phyloP scores from a whole-genome alignment of 2,888 invertebrate species.

The Deroplatys truncata region DNA sequence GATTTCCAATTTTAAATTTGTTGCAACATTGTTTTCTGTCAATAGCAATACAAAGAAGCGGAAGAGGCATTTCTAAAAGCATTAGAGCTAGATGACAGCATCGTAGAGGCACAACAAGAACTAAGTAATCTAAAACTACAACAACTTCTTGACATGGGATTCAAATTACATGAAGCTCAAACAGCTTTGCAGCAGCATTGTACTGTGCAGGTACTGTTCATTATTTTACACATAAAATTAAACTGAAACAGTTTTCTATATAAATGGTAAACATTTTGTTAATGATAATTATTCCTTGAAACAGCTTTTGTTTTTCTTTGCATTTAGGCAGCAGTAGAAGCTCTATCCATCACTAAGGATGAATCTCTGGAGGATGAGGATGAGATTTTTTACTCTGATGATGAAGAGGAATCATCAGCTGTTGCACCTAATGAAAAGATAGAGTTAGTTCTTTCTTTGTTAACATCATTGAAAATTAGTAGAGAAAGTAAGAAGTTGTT shows the following conservation, averaged over 20 bases:
- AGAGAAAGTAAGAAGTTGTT: too few species aligned
- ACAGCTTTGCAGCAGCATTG: constrained; percentile 17
- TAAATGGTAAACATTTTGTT: not conserved
- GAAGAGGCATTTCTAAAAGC: constrained; percentile 46
- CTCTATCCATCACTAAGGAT: too few species aligned
- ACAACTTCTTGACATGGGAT: constrained; percentile 38
- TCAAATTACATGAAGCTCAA: constrained; percentile 12
- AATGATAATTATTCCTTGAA: not conserved
- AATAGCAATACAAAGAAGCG: constrained; percentile 43
- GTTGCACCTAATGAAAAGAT: too few species aligned
- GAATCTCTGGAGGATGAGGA: too few species aligned
- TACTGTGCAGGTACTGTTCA: constrained; percentile 17
- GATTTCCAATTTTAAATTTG: too few species aligned
- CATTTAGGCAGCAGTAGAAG: too few species aligned
- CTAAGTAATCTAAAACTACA: constrained; percentile 42
- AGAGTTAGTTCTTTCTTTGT: too few species aligned
- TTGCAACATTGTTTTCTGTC: too few species aligned
- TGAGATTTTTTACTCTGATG: not conserved
- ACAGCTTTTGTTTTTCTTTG: not conserved
- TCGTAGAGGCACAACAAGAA: constrained; percentile 45
- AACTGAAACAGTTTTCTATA: not conserved
- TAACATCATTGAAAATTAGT: too few species aligned
- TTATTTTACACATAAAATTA: too few species aligned
- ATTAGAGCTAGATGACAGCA: constrained; percentile 44
- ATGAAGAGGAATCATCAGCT: too few species aligned